Percentiles rank a stretch among this genome's conserved stretches.
Evolutionary conservation across 2,797 vertebrate genomes (phyloP).

Genomic region (Petrocephalus schoutedeni): DNA sequence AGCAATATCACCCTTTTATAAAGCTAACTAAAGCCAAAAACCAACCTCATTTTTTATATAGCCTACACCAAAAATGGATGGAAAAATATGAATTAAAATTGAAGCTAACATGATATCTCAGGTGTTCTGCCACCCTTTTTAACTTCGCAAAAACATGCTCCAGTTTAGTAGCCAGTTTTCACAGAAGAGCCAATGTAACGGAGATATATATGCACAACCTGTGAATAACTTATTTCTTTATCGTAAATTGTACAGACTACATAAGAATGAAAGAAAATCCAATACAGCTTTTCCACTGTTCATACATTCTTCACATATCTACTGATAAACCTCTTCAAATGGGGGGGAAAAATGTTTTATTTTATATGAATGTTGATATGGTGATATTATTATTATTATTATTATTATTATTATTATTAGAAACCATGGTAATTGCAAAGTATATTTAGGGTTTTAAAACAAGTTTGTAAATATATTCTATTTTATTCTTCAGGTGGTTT

Average conservation of each 20-base stretch:
- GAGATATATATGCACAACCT: slow-evolving; percentile 63
- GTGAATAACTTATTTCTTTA: slow-evolving; percentile 74
- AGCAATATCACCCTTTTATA: slow-evolving; percentile 49
- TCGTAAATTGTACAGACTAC: slow-evolving; percentile 61
- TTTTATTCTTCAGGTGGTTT: slow-evolving; percentile 54
- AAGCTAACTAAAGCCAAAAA: slow-evolving; percentile 69
- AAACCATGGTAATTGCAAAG: slow-evolving; percentile 52
- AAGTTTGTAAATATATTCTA: slow-evolving; percentile 61
- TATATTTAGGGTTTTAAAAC: slow-evolving; percentile 63
- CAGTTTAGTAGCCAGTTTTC: slow-evolving; percentile 61
- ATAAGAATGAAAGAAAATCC: slow-evolving; percentile 60
- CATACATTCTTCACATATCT: slow-evolving; percentile 60
- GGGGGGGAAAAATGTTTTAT: slow-evolving; percentile 44
- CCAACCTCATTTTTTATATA: slow-evolving; percentile 61
- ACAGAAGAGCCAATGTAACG: slow-evolving; percentile 65
- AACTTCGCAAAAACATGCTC: slow-evolving; percentile 20
- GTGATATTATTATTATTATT: not conserved
- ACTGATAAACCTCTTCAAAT: slow-evolving; percentile 59
- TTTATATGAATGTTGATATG: slow-evolving; percentile 55
- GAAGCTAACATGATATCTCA: slow-evolving; percentile 72
- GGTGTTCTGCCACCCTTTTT: slow-evolving; percentile 50
- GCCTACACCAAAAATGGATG: slow-evolving; percentile 70
- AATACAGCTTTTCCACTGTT: slow-evolving; percentile 64
- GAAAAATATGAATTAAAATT: slow-evolving; percentile 52
- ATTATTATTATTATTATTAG: slow-evolving; percentile 47